Evolutionary conservation across 2,888 invertebrate genomes (phyloP).

Genomic region (Lysandra bellargus): DNA sequence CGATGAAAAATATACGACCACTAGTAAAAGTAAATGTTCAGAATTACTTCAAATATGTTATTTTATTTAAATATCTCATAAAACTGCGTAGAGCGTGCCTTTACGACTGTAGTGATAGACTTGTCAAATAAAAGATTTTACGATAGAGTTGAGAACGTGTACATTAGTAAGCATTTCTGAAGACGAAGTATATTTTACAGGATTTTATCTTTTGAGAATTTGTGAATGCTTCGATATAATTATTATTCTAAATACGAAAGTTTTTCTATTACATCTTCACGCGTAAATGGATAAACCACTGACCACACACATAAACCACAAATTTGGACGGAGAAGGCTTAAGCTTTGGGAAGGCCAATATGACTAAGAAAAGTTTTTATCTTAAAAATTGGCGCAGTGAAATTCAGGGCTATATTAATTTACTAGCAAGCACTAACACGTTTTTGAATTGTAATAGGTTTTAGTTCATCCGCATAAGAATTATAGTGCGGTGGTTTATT

Average conservation of each 20-base stretch:
- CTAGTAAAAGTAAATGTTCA: constrained; percentile 11
- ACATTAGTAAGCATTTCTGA: neutral
- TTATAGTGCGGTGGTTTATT: neutral
- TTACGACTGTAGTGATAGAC: constrained; percentile 18
- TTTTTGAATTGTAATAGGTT: too few species aligned
- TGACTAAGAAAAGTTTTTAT: neutral
- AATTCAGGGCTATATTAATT: too few species aligned
- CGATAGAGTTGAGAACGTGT: neutral
- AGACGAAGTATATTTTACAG: neutral
- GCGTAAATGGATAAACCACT: neutral
- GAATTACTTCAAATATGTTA: constrained; percentile 16
- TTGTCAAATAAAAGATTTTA: constrained; percentile 14
- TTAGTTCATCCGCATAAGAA: neutral
- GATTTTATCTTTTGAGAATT: too few species aligned
- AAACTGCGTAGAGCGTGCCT: neutral
- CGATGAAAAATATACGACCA: constrained; percentile 11
- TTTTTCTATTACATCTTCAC: neutral
- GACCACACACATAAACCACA: too few species aligned
- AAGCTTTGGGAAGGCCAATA: neutral
- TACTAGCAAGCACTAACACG: too few species aligned
- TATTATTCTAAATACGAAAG: too few species aligned
- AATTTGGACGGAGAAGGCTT: neutral
- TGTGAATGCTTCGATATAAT: neutral
- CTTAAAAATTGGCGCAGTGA: neutral
- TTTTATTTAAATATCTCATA: constrained; percentile 16